Conservation (phyloP, 2,113 vertebrate species). For the Aspiorhynchus laticeps region DNA sequence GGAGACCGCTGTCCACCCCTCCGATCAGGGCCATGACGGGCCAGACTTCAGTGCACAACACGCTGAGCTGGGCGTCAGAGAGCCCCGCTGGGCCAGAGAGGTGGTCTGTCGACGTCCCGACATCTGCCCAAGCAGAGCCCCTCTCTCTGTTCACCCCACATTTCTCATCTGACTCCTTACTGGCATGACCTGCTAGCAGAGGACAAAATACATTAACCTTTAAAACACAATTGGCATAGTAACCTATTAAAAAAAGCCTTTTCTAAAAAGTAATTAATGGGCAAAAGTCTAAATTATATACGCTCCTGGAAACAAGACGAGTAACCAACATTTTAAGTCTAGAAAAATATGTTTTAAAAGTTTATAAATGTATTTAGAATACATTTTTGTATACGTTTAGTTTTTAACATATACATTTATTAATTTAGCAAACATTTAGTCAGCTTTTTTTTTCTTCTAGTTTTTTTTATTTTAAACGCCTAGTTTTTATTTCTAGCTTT, state of each 20-base stretch:
- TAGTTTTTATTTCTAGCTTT: neutral
- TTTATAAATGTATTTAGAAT: neutral
- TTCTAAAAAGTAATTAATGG: neutral
- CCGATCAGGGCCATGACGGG: conserved; percentile 79
- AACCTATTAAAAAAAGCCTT: neutral
- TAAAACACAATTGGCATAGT: neutral
- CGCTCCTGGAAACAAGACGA: neutral
- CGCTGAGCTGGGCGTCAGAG: conserved; percentile 73
- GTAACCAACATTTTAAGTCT: neutral
- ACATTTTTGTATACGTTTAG: neutral
- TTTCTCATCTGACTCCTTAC: conserved; percentile 58
- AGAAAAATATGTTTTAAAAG: neutral
- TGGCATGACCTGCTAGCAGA: conserved; percentile 46
- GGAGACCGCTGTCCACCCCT: conserved; percentile 78
- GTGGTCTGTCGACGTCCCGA: conserved; percentile 46
- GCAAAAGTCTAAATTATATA: neutral
- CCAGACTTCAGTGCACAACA: conserved; percentile 79
- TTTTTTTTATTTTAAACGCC: neutral
- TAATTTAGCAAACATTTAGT: no score
- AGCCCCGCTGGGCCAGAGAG: conserved; percentile 60
- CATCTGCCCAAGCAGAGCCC: conserved; percentile 44
- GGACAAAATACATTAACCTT: neutral
- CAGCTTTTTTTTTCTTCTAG: neutral
- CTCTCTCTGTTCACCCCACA: conserved; percentile 49
- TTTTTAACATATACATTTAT: no score